Base-by-base conservation (phyloP, 1,140 invertebrate species). In the Trichoplusia ni region DNA sequence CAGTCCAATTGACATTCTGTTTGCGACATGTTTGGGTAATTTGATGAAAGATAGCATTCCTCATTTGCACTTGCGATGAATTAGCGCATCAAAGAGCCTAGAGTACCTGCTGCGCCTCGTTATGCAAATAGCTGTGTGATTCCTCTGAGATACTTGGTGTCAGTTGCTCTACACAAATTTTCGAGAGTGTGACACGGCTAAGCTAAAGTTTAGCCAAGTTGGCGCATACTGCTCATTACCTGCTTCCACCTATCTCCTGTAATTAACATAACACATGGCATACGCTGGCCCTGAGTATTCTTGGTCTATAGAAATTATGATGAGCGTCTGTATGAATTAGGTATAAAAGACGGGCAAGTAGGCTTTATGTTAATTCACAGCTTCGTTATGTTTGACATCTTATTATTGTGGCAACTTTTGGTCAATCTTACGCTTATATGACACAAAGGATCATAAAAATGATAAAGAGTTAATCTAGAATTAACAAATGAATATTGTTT, bases 41-140 rank as follows among this genome's bases (percentile, higher is more conserved):
- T 64, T 59, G 46, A 59, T 69, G 53, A 64, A 69, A 44, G 38
- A 58, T 46, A 46, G 53, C 33, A 59, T 33, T 11, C 18, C 59
- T 68, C 60, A 68, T 68, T 63, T 68, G 60, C 53, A 49, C 42
- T 44, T 67, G 38, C 25, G 33, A 21, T 16, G 58, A 65, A 42
- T 40, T 14, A 35, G 25, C 31, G 13, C 13, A 19, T 61, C 59
- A 71, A 71, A 58, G 59, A 42, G 64, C 27, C 35, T 14, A 40
- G 44, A 37, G 33, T 16, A 47, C 35, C 40, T 47, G 60, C 56
- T 65, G 37, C 38, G 42, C 51, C 53, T 64, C 67, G 67, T 73
- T 73, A 67, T 67, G 67, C 42, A 69, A 69, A 73, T 60, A 61
- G 67, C 64, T 33, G 46, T 51, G 71, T 64, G 63, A 73, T 70